Percentiles rank a stretch among this genome's conserved stretches.
Evolutionary conservation across 2,888 invertebrate species (phyloP).

Genomic region (Drosophila anomalata): DNA sequence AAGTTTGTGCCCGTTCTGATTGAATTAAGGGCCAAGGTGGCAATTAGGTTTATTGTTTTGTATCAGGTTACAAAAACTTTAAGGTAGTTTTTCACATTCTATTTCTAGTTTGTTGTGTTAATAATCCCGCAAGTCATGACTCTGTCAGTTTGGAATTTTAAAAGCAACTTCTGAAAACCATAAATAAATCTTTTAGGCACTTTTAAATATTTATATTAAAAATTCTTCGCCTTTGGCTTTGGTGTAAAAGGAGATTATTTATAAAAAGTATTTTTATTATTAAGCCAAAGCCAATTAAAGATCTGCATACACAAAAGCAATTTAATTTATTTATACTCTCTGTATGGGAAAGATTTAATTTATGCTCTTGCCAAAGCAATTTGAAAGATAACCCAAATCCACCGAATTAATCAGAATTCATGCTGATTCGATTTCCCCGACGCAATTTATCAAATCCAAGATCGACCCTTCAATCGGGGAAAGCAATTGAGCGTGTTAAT

Average conservation of each 20-base stretch:
- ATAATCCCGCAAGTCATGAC: background rate
- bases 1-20: conserved; percentile 49
- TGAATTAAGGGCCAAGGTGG: conserved; percentile 59
- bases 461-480: background rate
- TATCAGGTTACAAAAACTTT: background rate
- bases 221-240: background rate
- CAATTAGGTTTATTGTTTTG: conserved; percentile 31
- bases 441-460: conserved; percentile 6
- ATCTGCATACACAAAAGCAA: background rate
- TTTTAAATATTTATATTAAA: conserved; percentile 4
- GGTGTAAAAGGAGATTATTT: no score
- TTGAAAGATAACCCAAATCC: background rate
- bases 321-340: background rate
- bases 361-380: background rate
- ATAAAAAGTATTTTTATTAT: no score
- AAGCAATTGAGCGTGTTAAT: conserved; percentile 37
- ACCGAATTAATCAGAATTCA: conserved; percentile 13
- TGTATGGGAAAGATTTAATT: background rate
- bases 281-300: background rate
- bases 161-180: background rate
- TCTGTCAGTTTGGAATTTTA: background rate
- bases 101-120: background rate
- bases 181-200: conserved; percentile 2
- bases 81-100: background rate
- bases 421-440: background rate